phyloP scores from a whole-genome alignment of 1,140 invertebrate species.

The Magallana gigas region DNA sequence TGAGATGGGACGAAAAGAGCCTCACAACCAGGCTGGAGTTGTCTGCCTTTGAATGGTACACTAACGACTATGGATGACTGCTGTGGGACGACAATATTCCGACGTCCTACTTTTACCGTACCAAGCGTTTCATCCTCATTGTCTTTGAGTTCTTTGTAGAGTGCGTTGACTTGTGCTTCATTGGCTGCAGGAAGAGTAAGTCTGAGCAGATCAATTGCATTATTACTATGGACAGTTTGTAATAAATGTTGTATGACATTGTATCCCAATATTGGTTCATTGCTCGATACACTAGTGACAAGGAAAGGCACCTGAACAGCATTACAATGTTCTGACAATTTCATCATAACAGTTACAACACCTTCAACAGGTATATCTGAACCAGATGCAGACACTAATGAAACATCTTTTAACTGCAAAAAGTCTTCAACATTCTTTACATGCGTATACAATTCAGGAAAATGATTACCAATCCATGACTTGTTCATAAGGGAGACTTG shows the following conservation, averaged over 20 bases:
- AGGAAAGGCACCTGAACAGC: conserved; percentile 54
- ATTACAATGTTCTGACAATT: conserved; percentile 18
- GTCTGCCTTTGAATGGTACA: conserved; percentile 3
- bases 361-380: not conserved
- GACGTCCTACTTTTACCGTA: not conserved
- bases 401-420: not conserved
- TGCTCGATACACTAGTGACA: not conserved
- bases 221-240: not conserved
- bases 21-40: not conserved
- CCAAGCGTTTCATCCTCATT: not conserved
- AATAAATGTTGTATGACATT: conserved; percentile 54
- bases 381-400: conserved; percentile 1
- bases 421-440: conserved; percentile 13
- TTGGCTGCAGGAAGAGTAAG: not conserved
- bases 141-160: not conserved
- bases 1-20: not conserved
- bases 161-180: not conserved
- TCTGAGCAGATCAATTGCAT: not conserved
- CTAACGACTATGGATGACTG: not conserved
- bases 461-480: not conserved
- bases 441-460: not conserved
- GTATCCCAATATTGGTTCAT: conserved; percentile 54
- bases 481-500: not conserved
- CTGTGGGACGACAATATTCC: too few relatives aligned
- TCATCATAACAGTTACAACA: conserved; percentile 5